Percentiles rank a stretch among this genome's conserved stretches.
phyloP scores from a whole-genome alignment of 1,140 invertebrate species.

The Dolichoris vasculosae region DNA sequence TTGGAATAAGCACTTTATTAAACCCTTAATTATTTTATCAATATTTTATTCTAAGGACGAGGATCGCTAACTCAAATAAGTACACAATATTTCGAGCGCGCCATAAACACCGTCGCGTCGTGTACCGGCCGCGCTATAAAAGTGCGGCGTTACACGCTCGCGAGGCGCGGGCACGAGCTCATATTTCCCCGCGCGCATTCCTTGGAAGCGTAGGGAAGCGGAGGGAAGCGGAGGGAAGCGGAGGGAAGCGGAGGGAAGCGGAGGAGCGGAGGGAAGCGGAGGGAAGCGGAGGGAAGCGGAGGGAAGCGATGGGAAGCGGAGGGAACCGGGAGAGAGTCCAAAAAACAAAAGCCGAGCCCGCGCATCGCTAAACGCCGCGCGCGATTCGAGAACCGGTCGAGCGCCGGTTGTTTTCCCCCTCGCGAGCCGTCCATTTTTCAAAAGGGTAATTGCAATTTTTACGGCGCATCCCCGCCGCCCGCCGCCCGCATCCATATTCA shows the following conservation, averaged over 20 bases:
- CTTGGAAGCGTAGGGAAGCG: too few relatives aligned
- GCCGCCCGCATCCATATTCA: constrained; percentile 68
- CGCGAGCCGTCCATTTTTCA: constrained; percentile 69
- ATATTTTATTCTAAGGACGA: neutral
- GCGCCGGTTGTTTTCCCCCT: constrained; percentile 53
- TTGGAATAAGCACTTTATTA: neutral
- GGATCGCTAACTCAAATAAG: constrained; percentile 24
- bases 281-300: too few relatives aligned
- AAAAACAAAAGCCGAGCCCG: neutral
- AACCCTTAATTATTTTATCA: neutral
- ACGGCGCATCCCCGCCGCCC: neutral
- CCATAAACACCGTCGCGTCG: neutral
- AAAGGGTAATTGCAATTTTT: constrained; percentile 73
- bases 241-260: too few relatives aligned
- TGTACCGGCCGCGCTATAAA: neutral
- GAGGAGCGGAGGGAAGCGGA: too few relatives aligned
- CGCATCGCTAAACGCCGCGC: constrained; percentile 51
- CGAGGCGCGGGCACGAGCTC: neutral
- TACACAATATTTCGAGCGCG: constrained; percentile 4
- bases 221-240: too few relatives aligned
- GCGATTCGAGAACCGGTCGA: constrained; percentile 53
- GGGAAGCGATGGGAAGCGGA: too few relatives aligned
- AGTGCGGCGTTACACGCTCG: neutral
- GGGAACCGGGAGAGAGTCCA: neutral
- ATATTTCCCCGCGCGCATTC: neutral